Base-by-base conservation (phyloP, 2,113 vertebrate species). In the Tragelaphus scriptus region DNA sequence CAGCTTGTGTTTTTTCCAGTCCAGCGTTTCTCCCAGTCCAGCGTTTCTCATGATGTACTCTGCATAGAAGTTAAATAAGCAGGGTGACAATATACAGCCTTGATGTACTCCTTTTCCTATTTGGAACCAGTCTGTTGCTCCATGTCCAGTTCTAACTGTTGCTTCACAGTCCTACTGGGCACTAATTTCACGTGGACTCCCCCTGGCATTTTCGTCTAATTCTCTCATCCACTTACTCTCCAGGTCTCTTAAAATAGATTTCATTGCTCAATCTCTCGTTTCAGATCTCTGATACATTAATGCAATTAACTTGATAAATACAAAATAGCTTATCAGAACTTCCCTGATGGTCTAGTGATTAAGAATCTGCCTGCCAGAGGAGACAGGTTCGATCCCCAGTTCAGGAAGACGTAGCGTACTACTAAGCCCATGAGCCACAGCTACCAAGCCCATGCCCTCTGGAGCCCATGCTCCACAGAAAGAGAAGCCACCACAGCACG, bases 381-480 rank as follows among this genome's bases (percentile, higher is more conserved):
- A 40, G 19, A 40, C 21, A 25, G 68, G 36, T 23, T 25, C 36
- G 2, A 25, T 75, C n/a, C 68, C 21, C 5, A 1, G 68, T 40
- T 36, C 21, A 21, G 68, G 21, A 40, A 40, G 36, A 75, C 1
- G 0, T 0, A 1, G 3, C 36, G 2, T 25, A 25, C 36, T 40
- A 23, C 68, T 13, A 13, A 75, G 36, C 68, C 10, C 19, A 1
- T 3, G 68, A 40, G 68, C 36, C 36, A 3, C 2, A 21, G 68
- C n/a, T 1, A 3, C n/a, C n/a, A 12, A 10, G n/a, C n/a, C 17
- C 68, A 0, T 1, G 19, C n/a, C 0, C 68, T 23, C 68, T 40
- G 2, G 19, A 6, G 10, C 68, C 19, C 68, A 6, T 0, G n/a
- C 19, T 3, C n/a, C 68, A 1, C n/a, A 23, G n/a, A 11, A 2